Conservation (phyloP, 2,113 vertebrate species). For the Tamias sibiricus region DNA sequence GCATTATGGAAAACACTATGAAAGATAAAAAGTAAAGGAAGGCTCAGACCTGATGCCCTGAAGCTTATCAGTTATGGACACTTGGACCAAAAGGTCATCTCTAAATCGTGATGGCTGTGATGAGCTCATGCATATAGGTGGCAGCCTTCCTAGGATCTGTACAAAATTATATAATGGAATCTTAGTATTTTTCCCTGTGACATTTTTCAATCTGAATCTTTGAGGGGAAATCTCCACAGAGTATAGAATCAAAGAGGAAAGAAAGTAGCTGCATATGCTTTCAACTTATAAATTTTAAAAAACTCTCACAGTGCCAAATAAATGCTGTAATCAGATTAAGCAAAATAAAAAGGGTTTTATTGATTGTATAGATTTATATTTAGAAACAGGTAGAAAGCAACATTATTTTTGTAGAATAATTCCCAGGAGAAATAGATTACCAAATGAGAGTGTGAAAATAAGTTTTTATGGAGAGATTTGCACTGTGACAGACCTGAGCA, state of each 20-base stretch:
- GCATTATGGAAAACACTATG: neutral
- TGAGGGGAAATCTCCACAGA: neutral
- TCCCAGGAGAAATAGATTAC: neutral
- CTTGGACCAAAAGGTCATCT: neutral
- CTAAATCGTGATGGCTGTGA: neutral
- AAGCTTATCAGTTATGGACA: neutral
- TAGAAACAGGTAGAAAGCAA: neutral
- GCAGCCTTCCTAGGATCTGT: neutral
- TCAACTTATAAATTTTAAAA: neutral
- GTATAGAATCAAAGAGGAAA: neutral
- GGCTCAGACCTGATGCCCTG: neutral
- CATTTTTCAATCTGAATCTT: neutral
- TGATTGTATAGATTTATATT: conserved; percentile 4
- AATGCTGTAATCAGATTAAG: neutral
- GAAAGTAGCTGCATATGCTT: neutral
- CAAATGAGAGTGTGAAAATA: neutral
- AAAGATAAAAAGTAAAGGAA: neutral
- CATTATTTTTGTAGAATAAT: conserved; percentile 10
- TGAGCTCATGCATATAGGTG: neutral
- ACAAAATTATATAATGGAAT: neutral
- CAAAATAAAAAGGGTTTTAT: neutral
- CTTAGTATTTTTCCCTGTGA: neutral
- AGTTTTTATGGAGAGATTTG: neutral
- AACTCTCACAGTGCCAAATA: neutral
- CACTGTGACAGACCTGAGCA: neutral